Conservation (phyloP, 2,888 invertebrate genomes). For the Epirrhoe alternata region DNA sequence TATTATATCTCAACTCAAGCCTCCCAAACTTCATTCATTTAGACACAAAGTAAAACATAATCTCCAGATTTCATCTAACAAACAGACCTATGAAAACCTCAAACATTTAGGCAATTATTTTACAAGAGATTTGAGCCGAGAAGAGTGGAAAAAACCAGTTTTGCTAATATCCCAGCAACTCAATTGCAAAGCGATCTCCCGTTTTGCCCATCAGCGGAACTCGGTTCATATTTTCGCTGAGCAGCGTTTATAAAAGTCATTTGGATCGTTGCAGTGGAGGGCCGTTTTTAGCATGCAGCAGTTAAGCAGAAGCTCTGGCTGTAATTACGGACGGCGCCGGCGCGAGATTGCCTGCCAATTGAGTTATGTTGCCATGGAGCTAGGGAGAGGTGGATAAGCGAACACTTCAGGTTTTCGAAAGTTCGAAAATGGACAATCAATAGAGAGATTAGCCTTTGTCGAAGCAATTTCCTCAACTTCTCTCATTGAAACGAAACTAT, state of each 20-base stretch:
- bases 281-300: conserved; percentile 33
- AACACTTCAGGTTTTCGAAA: conserved; percentile 8
- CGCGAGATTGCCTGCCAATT: conserved; percentile 77
- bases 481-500: too few relatives aligned
- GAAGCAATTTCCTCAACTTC: too few relatives aligned
- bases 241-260: conserved; percentile 32
- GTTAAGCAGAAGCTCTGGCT: conserved; percentile 35
- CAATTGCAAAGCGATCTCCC: conserved; percentile 37
- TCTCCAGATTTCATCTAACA: conserved; percentile 2
- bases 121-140: neutral
- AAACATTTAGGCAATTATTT: neutral
- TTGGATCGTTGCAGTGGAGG: conserved; percentile 24
- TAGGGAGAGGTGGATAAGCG: conserved; percentile 36
- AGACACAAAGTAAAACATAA: conserved; percentile 1
- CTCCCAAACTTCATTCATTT: neutral
- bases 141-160: neutral
- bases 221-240: conserved; percentile 19
- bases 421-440: neutral
- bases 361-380: conserved; percentile 60
- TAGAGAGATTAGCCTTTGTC: too few relatives aligned
- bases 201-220: conserved; percentile 19
- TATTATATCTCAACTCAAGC: neutral
- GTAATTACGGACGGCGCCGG: conserved; percentile 64
- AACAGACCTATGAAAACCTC: neutral
- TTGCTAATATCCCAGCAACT: conserved; percentile 19